Evolutionary conservation across 2,888 invertebrate genomes (phyloP), one percentile per base, ranked within the genome.

Genomic region (Amphipyra tragopoginis): DNA sequence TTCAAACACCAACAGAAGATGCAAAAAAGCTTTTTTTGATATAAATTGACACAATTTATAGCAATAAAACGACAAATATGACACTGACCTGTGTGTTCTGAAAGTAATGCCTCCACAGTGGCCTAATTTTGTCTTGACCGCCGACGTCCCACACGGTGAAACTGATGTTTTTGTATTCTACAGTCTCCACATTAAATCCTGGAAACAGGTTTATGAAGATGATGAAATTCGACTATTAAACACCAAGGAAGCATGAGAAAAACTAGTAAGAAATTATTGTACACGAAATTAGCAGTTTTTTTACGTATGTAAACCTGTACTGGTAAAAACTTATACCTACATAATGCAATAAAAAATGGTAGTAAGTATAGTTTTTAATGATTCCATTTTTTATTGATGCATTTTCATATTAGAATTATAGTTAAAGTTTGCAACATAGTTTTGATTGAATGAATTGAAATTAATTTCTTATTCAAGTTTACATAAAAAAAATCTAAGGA

Each of bases 121-220:
- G 99, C 95, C 99, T 97, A 95, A 99, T 99, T 97, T 99, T 99
- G 95, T 99, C 98, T 95, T 99, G 99, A 95, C 99, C 99, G 92
- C 99, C 99, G 72, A 99, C 98, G 95, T 99, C 98, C 98, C 98
- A 99, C 84, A 99, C 98, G 83, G 99, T 99, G 96, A 99, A 99
- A 96, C 98, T 98, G 96, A 99, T 99, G 97, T 99, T 99, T 97
- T 99, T 99, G 97, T 99, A 99, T 97, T 99, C 98, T 96, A 99
- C 98, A 93, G 98, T 99, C 96, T 99, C 99, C 93, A 99, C 99
- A 96, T 99, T 99, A 96, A 99, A 99, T 91, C 99, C 98, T 98
- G 92, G 95, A 94, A 85, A 47, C 26, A 49, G 8, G 21, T 36
- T 43, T 13, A 43, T 8, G 14, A 61, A 54, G 6, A 57, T 63